Evolutionary conservation across 1,140 invertebrate genomes (phyloP).

Genomic region (Diabrotica undecimpunctata): DNA sequence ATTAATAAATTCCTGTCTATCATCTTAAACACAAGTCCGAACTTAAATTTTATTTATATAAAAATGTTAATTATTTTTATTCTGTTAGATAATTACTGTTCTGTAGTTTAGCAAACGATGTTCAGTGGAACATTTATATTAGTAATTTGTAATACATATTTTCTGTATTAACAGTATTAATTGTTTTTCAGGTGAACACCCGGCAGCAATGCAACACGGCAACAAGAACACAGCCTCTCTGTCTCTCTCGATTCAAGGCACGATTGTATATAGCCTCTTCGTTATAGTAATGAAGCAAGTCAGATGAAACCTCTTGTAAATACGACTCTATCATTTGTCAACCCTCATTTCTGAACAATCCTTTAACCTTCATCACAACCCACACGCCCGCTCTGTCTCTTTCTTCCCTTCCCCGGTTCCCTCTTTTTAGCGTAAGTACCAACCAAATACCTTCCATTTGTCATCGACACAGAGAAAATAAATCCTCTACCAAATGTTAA

Average conservation of each 20-base stretch:
- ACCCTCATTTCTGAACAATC: background rate
- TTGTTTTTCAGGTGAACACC: slow-evolving; percentile 68
- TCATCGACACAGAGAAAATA: too few species aligned
- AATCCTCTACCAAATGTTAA: slow-evolving; percentile 5
- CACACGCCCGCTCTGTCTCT: background rate
- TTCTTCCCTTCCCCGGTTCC: too few species aligned
- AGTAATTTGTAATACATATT: too few species aligned
- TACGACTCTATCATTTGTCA: slow-evolving; percentile 7
- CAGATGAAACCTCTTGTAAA: slow-evolving; percentile 45
- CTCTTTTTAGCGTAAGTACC: background rate
- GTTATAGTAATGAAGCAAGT: slow-evolving; percentile 46
- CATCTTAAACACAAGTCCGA: too few species aligned
- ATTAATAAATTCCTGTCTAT: too few species aligned
- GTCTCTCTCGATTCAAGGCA: slow-evolving; percentile 42
- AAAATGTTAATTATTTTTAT: too few species aligned
- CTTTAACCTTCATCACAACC: slow-evolving; percentile 7
- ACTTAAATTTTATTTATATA: too few species aligned
- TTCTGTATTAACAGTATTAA: slow-evolving; percentile 18
- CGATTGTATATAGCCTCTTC: slow-evolving; percentile 45
- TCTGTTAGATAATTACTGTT: too few species aligned
- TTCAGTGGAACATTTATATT: too few species aligned
- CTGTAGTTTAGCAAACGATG: too few species aligned
- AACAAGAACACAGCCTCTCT: slow-evolving; percentile 45
- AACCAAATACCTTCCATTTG: background rate
- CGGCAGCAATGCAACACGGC: slow-evolving; percentile 81